Conservation (phyloP, 2,888 invertebrate genomes). For the Halocaridina rubra region DNA sequence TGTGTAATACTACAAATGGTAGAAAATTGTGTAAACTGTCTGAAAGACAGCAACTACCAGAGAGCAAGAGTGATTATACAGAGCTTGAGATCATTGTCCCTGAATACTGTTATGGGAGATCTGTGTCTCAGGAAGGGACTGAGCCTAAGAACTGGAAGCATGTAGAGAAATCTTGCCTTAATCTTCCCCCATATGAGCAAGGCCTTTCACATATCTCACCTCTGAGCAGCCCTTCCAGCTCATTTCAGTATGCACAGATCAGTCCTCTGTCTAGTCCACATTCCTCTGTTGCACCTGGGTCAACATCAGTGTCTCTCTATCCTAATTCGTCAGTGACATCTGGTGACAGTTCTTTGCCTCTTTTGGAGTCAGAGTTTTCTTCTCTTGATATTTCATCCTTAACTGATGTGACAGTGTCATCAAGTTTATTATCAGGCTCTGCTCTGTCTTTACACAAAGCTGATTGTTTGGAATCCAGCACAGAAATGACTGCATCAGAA, state of each 20-base stretch:
- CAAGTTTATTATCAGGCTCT: slow-evolving; percentile 23
- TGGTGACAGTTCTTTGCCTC: slow-evolving; percentile 19
- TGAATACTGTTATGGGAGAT: neutral
- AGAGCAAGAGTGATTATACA: neutral
- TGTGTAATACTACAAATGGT: slow-evolving; percentile 22
- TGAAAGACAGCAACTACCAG: neutral
- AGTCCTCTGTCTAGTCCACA: slow-evolving; percentile 45
- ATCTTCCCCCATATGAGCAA: neutral
- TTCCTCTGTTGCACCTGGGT: slow-evolving; percentile 23
- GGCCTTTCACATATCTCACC: slow-evolving; percentile 6
- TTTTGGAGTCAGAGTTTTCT: slow-evolving; percentile 31
- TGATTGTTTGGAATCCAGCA: slow-evolving; percentile 7
- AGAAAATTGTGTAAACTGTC: neutral
- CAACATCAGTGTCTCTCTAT: slow-evolving; percentile 18
- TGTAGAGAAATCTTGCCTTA: neutral
- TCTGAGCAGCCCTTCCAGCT: slow-evolving; percentile 29
- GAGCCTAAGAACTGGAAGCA: slow-evolving; percentile 12
- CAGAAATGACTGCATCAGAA: slow-evolving; percentile 21
- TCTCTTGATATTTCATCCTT: slow-evolving; percentile 44
- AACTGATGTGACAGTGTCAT: slow-evolving; percentile 47
- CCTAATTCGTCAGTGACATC: slow-evolving; percentile 24
- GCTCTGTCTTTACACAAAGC: slow-evolving; percentile 2
- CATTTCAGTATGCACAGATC: slow-evolving; percentile 52
- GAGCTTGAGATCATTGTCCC: neutral
- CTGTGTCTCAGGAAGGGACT: slow-evolving; percentile 36